Conservation (phyloP, 2,888 invertebrate genomes). For the Coelogynopora nodosa region DNA sequence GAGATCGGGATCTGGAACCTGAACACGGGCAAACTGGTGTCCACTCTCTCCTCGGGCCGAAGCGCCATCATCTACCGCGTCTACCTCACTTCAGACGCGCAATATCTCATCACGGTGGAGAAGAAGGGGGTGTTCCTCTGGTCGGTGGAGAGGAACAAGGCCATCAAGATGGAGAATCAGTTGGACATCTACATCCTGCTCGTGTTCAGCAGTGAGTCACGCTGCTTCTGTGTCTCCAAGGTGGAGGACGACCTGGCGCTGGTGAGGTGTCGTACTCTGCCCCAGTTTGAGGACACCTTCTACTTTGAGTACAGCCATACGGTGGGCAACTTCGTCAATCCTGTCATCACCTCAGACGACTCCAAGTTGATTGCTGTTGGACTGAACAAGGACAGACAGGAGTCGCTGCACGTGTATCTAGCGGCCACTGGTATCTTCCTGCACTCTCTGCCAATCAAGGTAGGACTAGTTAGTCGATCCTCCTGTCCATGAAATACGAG, state of each 20-base stretch:
- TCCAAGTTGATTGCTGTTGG: constrained; percentile 68
- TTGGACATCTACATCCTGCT: constrained; percentile 72
- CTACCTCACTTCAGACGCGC: neutral
- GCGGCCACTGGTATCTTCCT: neutral
- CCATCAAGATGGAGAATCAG: constrained; percentile 77
- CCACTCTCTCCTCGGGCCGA: neutral
- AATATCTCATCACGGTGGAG: neutral
- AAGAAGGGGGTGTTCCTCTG: constrained; percentile 82
- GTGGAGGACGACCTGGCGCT: neutral
- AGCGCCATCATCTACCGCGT: neutral
- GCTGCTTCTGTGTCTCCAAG: neutral
- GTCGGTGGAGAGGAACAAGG: constrained; percentile 72
- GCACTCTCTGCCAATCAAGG: neutral
- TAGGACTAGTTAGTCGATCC: too few relatives aligned
- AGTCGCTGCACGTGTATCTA: constrained; percentile 51
- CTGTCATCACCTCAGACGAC: constrained; percentile 71
- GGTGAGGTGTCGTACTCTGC: neutral
- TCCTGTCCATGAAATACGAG: too few relatives aligned
- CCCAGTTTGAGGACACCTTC: neutral
- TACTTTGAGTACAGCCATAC: neutral
- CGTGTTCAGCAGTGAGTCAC: neutral
- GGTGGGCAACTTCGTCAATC: neutral
- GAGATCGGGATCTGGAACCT: constrained; percentile 93
- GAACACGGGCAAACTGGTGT: constrained; percentile 68
- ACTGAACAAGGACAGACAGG: constrained; percentile 39